A percentile compares a stretch with the other conserved stretches of the same genome.
Evolutionary conservation across 2,113 vertebrate genomes (phyloP).

Genomic region (Mustelus asterias): DNA sequence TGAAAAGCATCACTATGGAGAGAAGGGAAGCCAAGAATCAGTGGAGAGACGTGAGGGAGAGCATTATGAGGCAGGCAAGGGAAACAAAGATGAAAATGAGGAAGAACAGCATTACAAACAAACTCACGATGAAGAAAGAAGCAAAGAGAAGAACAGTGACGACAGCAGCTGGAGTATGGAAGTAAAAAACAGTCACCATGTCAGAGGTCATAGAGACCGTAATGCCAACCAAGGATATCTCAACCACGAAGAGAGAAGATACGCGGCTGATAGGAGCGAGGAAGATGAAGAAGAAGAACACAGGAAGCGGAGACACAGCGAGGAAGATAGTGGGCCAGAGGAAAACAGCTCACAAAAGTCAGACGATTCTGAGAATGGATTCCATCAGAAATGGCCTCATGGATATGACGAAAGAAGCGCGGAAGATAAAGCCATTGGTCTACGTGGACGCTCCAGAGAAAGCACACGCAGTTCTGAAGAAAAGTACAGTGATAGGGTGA

Average conservation of each 20-base stretch:
- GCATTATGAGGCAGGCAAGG: slow-evolving; percentile 49
- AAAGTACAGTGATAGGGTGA: slow-evolving; percentile 39
- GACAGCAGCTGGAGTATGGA: not conserved
- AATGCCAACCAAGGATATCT: not conserved
- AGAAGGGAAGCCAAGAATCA: slow-evolving; percentile 45
- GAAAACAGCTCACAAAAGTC: not conserved
- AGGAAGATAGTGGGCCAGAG: not conserved
- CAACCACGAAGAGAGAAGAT: not conserved
- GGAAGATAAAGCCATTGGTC: not conserved
- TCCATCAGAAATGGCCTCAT: not conserved
- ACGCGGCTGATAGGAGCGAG: not conserved
- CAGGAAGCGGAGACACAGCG: not conserved
- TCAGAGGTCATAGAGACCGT: not conserved
- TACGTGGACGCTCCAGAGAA: slow-evolving; percentile 42
- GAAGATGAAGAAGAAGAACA: not conserved
- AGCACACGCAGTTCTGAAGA: slow-evolving; percentile 48
- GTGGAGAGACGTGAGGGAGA: slow-evolving; percentile 47
- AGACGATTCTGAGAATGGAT: not conserved
- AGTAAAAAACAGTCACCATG: not conserved
- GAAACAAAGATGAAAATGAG: slow-evolving; percentile 47
- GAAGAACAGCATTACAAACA: slow-evolving; percentile 48
- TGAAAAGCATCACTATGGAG: slow-evolving; percentile 44
- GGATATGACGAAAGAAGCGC: slow-evolving; percentile 41
- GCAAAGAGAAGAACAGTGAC: not conserved
- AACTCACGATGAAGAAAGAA: not conserved